Percentiles rank a stretch among this genome's conserved stretches.
phyloP scores from a whole-genome alignment of 2,888 invertebrate species.

The Ernsta delagoae region DNA sequence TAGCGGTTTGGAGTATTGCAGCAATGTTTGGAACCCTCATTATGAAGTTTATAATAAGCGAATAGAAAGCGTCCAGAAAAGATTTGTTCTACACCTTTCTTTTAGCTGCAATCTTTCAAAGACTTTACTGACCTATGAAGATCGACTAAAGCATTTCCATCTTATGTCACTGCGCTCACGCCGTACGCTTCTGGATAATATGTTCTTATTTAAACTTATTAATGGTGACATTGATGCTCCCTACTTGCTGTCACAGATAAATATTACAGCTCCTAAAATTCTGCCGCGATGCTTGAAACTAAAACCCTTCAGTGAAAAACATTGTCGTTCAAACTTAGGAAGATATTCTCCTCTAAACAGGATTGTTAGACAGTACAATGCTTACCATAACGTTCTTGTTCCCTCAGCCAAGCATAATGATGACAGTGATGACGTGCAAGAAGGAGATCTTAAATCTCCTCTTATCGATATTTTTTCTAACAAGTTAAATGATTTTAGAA shows the following conservation, averaged over 20 bases:
- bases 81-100: background rate
- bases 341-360: background rate
- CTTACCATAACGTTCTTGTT: constrained; percentile 1
- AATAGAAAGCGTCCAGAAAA: background rate
- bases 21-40: background rate
- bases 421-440: background rate
- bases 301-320: background rate
- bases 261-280: background rate
- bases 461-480: background rate
- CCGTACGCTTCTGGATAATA: background rate
- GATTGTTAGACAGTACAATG: constrained; percentile 1
- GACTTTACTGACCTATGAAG: background rate
- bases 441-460: background rate
- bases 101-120: background rate
- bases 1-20: background rate
- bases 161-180: background rate
- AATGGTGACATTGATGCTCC: constrained; percentile 1
- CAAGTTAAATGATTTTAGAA: background rate
- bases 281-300: background rate
- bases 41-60: background rate
- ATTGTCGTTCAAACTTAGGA: background rate
- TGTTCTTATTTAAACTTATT: constrained; percentile 4
- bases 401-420: constrained; percentile 22
- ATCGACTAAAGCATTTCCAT: background rate
- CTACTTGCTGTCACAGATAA: constrained; percentile 1